Evolutionary conservation across 2,113 vertebrate genomes (phyloP), one percentile per base, ranked within the genome.

Genomic region (Ciconia maguari): DNA sequence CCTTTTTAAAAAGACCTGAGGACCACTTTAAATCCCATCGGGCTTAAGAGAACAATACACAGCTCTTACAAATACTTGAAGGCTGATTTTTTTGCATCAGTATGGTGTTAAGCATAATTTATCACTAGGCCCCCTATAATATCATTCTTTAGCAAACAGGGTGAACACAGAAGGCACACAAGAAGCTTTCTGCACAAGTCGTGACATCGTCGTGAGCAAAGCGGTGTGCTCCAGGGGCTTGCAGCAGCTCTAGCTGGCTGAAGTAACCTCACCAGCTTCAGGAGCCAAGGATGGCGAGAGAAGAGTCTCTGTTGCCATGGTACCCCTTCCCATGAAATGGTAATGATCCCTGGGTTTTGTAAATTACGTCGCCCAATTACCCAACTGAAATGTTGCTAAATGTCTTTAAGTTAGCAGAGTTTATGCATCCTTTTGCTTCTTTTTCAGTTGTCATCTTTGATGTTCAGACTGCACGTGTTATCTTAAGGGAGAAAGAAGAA

Each of bases 201-300:
- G 2, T 55, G 42, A 66, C 25, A 84, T 16, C 2, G 3, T 25
- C 2, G 4, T n/a, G n/a, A 22, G 34, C 48, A 68, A 84, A 85
- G 52, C 5, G 1, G 4, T 2, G 0, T 32, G 46, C 34, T 89
- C 12, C 0, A 3, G 49, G 24, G 15, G 25, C 32, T 75, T 68
- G 29, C 3, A 0, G 60, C 60, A 60, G 21, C 2, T 0, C 52
- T 70, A 22, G 10, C 41, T 66, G 34, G 9, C 61, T 84, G 51
- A 91, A 79, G n/a, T 48, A 75, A 79, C 18, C 27, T 86, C 54
- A 65, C 3, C 51, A 62, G 16, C 32, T 81, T 70, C 55, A 57
- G 61, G 9, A 92, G 42, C 24, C 29, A 74, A 64, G 16, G 38
- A 87, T 36, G 29, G 55, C 26, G 68, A 66, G 14, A 72, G 10